Percentiles rank a stretch among this genome's conserved stretches.
phyloP scores from a whole-genome alignment of 1,140 invertebrate species.

The Achatina immaculata region DNA sequence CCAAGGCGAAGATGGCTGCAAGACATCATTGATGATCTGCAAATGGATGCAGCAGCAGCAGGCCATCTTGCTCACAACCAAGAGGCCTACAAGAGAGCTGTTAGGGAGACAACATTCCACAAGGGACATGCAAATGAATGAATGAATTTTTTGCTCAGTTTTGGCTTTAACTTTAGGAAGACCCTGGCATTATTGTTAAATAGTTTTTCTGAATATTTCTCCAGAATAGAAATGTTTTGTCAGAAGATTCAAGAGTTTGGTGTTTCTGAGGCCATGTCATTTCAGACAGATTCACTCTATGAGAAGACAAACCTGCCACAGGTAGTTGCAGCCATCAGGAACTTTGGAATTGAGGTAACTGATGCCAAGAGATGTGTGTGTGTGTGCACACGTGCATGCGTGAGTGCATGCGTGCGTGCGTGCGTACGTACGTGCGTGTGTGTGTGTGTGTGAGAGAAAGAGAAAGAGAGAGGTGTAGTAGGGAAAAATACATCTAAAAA shows the following conservation, averaged over 20 bases:
- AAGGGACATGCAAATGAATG: too few species aligned
- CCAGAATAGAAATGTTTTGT: slow-evolving; percentile 53
- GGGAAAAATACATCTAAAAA: too few species aligned
- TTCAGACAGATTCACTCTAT: slow-evolving; percentile 64
- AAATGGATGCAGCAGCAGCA: too few species aligned
- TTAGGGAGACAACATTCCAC: too few species aligned
- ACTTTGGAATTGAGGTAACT: slow-evolving; percentile 61
- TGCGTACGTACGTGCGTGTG: slow-evolving; percentile 18
- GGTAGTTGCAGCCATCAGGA: slow-evolving; percentile 57
- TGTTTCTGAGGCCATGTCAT: slow-evolving; percentile 52
- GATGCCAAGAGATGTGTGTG: background rate
- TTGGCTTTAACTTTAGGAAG: too few species aligned
- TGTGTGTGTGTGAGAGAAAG: slow-evolving; percentile 21
- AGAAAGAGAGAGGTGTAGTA: too few species aligned
- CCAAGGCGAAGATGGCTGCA: too few species aligned
- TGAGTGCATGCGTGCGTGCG: slow-evolving; percentile 19
- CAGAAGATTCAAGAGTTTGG: slow-evolving; percentile 54
- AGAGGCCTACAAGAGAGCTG: too few species aligned
- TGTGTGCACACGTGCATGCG: background rate
- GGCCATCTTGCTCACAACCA: too few species aligned
- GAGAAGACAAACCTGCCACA: slow-evolving; percentile 61
- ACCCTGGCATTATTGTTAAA: too few species aligned
- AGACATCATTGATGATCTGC: too few species aligned
- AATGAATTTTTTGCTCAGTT: too few species aligned
- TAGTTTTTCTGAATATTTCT: background rate